Evolutionary conservation across 2,797 vertebrate genomes (phyloP), one percentile per base, ranked within the genome.

Genomic region (Poliocrania exsul): DNA sequence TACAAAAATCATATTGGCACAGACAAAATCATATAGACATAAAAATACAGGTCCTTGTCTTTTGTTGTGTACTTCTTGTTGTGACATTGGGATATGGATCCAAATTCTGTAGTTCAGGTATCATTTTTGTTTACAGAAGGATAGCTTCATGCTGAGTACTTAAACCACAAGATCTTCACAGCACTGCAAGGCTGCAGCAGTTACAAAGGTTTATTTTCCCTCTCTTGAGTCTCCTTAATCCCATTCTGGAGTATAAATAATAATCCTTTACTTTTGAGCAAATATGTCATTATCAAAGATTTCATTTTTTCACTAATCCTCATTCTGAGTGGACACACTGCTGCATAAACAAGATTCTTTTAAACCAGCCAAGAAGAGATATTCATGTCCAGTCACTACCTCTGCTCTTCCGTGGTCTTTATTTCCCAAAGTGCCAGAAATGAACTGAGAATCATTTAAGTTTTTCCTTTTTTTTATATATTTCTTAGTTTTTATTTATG

Each of bases 401-500:
- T 86, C 23, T 71, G 35, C 21, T 86, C 40, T 79, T 90, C 58
- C 58, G 86, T 18, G 19, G 14, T 29, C 11, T 90, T 46, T 90
- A 13, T 71, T 79, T 86, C 50, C 50, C 17, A 54, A 69, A 91
- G 25, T 72, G 10, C 6, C 33, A 56, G 44, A 14, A 79, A 26
- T 18, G 31, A 74, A 38, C 46, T 86, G 20, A 70, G 44, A 88
- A 49, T 78, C 35, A 70, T 77, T 21, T 58, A 57, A 74, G 50
- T 23, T 25, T 69, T 62, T 35, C 46, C 12, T 40, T 31, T 47
- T 6, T 10, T 25, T 28, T 38, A 42, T 42, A 42, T 29, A 18
- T 31, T n/a, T 16, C 9, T 64, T 71, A 42, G 29, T 62, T 84
- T 92, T 90, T 92, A 73, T 93, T 92, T 93, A 91, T 88, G 65